Conservation (phyloP, 1,140 invertebrate species). For the Micrasema minimum region DNA sequence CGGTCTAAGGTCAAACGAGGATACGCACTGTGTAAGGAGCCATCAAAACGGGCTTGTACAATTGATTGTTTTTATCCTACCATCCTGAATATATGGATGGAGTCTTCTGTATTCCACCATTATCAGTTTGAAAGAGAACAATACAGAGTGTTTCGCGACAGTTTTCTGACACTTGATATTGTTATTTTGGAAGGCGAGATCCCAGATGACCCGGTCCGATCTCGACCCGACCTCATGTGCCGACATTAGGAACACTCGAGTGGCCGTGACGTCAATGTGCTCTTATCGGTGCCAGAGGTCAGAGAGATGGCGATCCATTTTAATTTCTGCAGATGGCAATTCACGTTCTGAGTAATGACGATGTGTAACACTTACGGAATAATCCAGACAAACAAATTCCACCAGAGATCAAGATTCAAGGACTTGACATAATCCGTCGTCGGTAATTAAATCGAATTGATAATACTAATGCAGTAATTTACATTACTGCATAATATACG, state of each 20-base stretch:
- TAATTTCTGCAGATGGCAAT: slow-evolving; percentile 23
- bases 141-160: slow-evolving; percentile 1
- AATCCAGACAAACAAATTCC: neutral
- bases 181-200: slow-evolving; percentile 22
- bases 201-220: slow-evolving; percentile 2
- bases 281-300: slow-evolving; percentile 31
- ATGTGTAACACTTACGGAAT: neutral
- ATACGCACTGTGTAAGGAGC: too few relatives aligned
- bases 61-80: too few relatives aligned
- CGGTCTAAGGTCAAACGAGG: neutral
- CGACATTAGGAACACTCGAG: neutral
- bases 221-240: neutral
- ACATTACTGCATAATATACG: too few relatives aligned
- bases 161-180: slow-evolving; percentile 3
- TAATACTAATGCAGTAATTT: too few relatives aligned
- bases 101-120: too few relatives aligned
- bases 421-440: too few relatives aligned
- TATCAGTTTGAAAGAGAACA: too few relatives aligned
- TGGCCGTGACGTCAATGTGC: slow-evolving; percentile 5
- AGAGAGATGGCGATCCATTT: slow-evolving; percentile 18
- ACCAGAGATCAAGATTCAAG: neutral
- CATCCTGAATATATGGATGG: too few relatives aligned
- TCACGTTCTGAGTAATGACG: neutral
- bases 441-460: too few relatives aligned
- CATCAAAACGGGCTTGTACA: too few relatives aligned